Base-by-base conservation (phyloP, 2,888 invertebrate genomes). In the Gryllus longicercus region DNA sequence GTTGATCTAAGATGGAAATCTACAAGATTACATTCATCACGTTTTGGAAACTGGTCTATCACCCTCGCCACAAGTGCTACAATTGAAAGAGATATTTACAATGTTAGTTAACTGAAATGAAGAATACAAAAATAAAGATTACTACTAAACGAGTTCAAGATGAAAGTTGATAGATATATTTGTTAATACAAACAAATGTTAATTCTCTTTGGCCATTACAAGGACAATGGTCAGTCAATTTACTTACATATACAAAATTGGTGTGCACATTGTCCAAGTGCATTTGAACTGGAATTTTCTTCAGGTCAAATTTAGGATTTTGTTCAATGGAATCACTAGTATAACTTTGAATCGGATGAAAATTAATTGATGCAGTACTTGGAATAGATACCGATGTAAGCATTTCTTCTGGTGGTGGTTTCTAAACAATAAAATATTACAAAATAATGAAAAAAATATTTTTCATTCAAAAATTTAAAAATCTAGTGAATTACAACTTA, bases 201-300 rank as follows among this genome's bases (percentile, higher is more conserved):
- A 25, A 25, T 25, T 4, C 25, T 25, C 25, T 25, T 25, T 8
- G 8, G 38, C 38, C 38, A 5, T 38, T 1, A 38, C 8, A 8
- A 8, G 5, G 1, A 38, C 38, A 38, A 38, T 5, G 8, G 8
- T 38, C 38, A 38, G 38, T 14, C 16, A 38, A 76, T 81, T 74
- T 84, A 91, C 92, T 90, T 87, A 96, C 95, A 87, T 95, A 93
- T 83, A 95, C 92, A 87, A 96, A 96, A 87, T 94, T 94, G 2
- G 95, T 94, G 83, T 93, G 92, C 78, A 96, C 88, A 86, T 94
- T 92, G 87, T 96, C 94, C 78, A 95, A 89, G 83, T 94, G 92
- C 1, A 95, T 92, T 85, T 91, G 93, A 25, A 95, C 88, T 0
- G 96, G 95, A 76, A 95, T 86, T 78, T 91, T 88, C 2, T 87